Percentiles rank a stretch among this genome's conserved stretches.
These are phyloP conservation scores for Stenoptilia bipunctidactyla DNA, from an alignment of 2,888 invertebrate genomes.

Conservation along the genomic window DNA sequence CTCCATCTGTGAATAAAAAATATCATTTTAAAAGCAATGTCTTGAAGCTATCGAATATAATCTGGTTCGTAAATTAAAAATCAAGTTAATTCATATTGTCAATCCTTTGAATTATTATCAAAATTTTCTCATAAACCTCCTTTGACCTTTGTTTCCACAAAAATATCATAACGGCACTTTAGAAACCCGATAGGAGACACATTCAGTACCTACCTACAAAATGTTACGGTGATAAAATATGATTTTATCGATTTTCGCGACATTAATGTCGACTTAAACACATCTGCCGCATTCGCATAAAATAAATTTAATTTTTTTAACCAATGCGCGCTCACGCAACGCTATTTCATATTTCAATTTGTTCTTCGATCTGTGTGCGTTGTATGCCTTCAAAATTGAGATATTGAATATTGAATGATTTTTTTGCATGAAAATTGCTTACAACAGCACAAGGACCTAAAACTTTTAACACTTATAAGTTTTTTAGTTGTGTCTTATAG, in stretches of 20 bases:
- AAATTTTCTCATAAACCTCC: neutral
- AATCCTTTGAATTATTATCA: too few relatives aligned
- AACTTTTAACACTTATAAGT: neutral
- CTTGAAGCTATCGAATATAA: too few relatives aligned
- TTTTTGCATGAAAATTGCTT: neutral
- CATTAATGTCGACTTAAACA: slow-evolving; percentile 24
- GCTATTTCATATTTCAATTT: neutral
- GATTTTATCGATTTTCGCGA: slow-evolving; percentile 22
- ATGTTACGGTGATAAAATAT: slow-evolving; percentile 23
- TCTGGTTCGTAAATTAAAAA: too few relatives aligned
- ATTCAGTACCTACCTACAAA: slow-evolving; percentile 7
- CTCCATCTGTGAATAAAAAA: slow-evolving; percentile 48
- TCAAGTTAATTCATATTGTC: too few relatives aligned
- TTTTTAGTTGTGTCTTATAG: neutral
- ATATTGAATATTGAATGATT: slow-evolving; percentile 4
- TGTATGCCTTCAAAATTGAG: slow-evolving; percentile 7
- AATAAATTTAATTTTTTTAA: slow-evolving; percentile 18
- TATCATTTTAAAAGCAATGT: too few relatives aligned
- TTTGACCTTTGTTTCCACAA: neutral
- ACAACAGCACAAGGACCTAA: neutral
- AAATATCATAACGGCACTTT: slow-evolving; percentile 5
- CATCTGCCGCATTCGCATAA: neutral
- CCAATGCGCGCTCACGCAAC: slow-evolving; percentile 5
- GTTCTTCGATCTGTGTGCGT: slow-evolving; percentile 1
- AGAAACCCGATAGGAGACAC: slow-evolving; percentile 2